Evolutionary conservation across 1,140 invertebrate species (phyloP), one percentile per base, ranked within the genome.

Genomic region (Brachionus manjavacas): DNA sequence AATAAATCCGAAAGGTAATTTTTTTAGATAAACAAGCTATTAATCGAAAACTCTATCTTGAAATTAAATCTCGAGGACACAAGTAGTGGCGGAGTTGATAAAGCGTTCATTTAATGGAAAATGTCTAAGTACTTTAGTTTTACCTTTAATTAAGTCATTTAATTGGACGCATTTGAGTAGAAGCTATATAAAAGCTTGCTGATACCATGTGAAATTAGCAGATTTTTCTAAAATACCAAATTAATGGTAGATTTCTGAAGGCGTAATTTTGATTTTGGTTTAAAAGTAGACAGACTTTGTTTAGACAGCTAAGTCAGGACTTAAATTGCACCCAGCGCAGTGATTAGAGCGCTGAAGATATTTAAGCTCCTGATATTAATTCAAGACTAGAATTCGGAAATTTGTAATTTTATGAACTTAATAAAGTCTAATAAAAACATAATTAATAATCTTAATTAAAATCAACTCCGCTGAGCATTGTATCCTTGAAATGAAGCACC

Each of bases 1-100:
- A 76, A 31, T 49, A 76, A 76, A 49, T 76, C 72, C 12, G 72
- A 76, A 76, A 76, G 72, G 72, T 76, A 76, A 76, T 35, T 76
- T 76, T 25, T 76, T 76, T 25, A 25, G 23, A 23, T 28, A 49
- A 49, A 49, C 8, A 20, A 25, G 16, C 43, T 76, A 49, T 16
- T 31, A 31, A 39, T 23, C 31, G 8, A 35, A 31, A 70, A 31
- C 11, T 70, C 25, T 35, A 66, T 66, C 20, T 35, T 14, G 11
- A 35, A 70, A 39, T 70, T 39, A 70, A 70, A 35, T 35, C 20
- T 60, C 52, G 20, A 60, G 52, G 52, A 25, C 16, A 60, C 52
- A 60, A 60, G 20, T 20, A 20, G 1, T 60, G 20, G 25, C 16
- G 52, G 52, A 60, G 52, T 60, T 60, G 20, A 60, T 9, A 23